phyloP scores from a whole-genome alignment of 1,140 invertebrate species.

The Pachypsylla venusta region DNA sequence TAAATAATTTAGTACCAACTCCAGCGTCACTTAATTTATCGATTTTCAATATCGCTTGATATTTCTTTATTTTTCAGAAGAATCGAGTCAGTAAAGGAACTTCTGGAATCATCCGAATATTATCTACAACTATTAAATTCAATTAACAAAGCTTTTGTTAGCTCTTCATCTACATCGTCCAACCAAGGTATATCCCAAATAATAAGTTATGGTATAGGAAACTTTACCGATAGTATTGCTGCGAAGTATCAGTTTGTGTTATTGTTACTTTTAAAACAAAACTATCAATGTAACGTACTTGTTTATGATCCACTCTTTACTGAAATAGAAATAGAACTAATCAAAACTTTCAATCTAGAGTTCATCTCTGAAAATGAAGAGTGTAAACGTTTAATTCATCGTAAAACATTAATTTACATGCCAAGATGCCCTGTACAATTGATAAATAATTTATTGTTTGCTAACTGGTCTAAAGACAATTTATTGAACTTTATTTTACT shows the following conservation, averaged over 20 bases:
- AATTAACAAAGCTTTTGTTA: neutral
- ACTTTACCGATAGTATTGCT: conserved; percentile 17
- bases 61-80: neutral
- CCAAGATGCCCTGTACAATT: conserved; percentile 18
- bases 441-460: conserved; percentile 18
- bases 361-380: conserved; percentile 16
- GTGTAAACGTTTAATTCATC: neutral
- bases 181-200: conserved; percentile 1
- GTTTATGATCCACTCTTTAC: conserved; percentile 19
- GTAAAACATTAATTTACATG: conserved; percentile 17
- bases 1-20: no score
- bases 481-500: conserved; percentile 15
- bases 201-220: conserved; percentile 18
- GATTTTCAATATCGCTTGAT: no score
- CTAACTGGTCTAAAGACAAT: conserved; percentile 15
- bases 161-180: neutral
- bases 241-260: conserved; percentile 17
- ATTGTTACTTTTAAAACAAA: conserved; percentile 15
- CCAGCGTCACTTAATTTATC: no score
- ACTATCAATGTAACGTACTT: conserved; percentile 12
- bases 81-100: neutral
- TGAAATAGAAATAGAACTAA: conserved; percentile 10
- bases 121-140: neutral
- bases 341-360: conserved; percentile 11
- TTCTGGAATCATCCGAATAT: neutral